Base-by-base conservation (phyloP, 2,113 vertebrate species). In the Gymnarchus niloticus region DNA sequence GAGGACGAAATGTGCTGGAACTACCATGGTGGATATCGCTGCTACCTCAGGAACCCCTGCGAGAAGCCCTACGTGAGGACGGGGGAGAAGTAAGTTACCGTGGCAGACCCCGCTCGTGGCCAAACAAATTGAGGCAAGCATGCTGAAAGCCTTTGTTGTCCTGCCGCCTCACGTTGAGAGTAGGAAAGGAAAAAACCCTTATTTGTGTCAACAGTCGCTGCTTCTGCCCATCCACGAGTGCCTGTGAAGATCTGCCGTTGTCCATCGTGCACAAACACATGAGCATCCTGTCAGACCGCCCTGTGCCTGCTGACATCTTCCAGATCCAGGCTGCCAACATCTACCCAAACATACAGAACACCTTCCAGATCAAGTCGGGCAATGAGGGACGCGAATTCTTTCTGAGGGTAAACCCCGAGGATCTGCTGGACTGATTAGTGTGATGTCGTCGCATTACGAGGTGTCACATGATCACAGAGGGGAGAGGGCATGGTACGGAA, bases 1-100 rank as follows among this genome's bases (percentile, higher is more conserved):
- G 97, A 98, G 84, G 96, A 99, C 23, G 96, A 98, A 88, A 97
- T 96, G 89, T 99, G 98, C 91, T 99, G 97, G 96, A 99, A 99
- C 92, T 99, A 99, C 88, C 96, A 96, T 0, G 98, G 98, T 37
- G 96, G 97, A 85, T 97, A 96, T 93, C 97, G 98, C 41, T 99
- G 98, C 91, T 99, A 99, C 90, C 97, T 96, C 85, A 95, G 93
- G 93, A 97, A 99, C 89, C 98, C 97, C 88, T 99, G 98, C 59
- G 96, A 96, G 92, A 94, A 98, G 51, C 98, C 98, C 17, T 99
- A 99, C 0, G 76, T 95, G 86, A 95, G 96, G 83, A 96, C 96
- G 28, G 94, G 96, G 5, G 97, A 99, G 90, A 98, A 97, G 98
- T 99, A 93, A 95, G 97, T 92, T 54, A 33, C 8, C 37, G 1